Conservation (phyloP, 2,113 vertebrate species). For the Mionectes macconnelli region DNA sequence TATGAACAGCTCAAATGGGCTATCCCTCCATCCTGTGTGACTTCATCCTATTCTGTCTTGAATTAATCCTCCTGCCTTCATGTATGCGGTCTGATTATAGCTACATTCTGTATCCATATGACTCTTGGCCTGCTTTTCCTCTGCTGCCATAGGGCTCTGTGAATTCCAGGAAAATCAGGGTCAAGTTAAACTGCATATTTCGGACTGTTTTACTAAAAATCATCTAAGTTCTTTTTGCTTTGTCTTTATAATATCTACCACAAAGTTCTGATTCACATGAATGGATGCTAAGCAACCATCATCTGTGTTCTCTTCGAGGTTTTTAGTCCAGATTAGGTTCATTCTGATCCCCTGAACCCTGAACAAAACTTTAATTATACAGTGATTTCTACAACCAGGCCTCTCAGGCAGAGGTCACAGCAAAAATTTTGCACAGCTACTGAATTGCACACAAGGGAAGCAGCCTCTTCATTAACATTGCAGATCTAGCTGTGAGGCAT, state of each 20-base stretch:
- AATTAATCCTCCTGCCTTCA: neutral
- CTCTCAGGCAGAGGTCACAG: neutral
- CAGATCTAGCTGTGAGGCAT: neutral
- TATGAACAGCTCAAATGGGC: neutral
- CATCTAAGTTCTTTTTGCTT: neutral
- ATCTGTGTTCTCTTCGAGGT: neutral
- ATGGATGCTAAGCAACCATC: accelerated
- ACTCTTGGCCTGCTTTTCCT: neutral
- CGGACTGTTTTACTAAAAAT: neutral
- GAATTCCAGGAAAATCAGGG: neutral
- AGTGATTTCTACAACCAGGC: neutral
- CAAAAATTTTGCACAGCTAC: neutral
- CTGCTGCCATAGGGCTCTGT: neutral
- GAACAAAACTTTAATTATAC: neutral
- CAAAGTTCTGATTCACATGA: neutral
- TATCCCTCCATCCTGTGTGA: conserved; percentile 1
- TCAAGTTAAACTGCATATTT: neutral
- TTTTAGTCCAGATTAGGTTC: neutral
- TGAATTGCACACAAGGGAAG: neutral
- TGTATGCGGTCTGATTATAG: neutral
- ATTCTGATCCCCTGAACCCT: neutral
- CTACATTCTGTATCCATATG: neutral
- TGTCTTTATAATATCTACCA: neutral
- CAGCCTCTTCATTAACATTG: neutral
- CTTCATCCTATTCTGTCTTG: neutral